Base-by-base conservation (phyloP, 1,140 invertebrate genomes). In the Physella acuta region DNA sequence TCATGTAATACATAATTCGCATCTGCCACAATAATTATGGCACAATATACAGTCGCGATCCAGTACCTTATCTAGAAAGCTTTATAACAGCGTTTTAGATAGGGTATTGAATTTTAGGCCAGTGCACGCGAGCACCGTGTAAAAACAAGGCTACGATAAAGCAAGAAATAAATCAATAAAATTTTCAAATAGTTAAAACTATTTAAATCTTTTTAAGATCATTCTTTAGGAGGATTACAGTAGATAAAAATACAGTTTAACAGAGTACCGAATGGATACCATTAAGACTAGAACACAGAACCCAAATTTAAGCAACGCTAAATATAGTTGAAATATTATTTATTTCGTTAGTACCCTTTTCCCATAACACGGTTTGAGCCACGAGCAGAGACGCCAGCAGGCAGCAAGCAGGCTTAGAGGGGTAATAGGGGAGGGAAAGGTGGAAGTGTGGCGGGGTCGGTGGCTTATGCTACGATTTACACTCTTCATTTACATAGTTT, bases 291-390 rank as follows among this genome's bases (percentile, higher is more conserved):
- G n/a, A n/a, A n/a, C n/a, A n/a, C n/a, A n/a, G n/a, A n/a, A n/a
- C n/a, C n/a, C n/a, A n/a, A n/a, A n/a, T n/a, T n/a, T n/a, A n/a
- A n/a, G n/a, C n/a, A n/a, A n/a, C n/a, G n/a, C n/a, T n/a, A n/a
- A n/a, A n/a, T n/a, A n/a, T n/a, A n/a, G n/a, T n/a, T n/a, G n/a
- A n/a, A n/a, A n/a, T n/a, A n/a, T n/a, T n/a, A n/a, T n/a, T n/a
- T n/a, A n/a, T n/a, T n/a, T n/a, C n/a, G n/a, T n/a, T 58, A n/a
- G 26, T 61, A 36, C 59, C 59, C 59, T 61, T 61, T 61, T 61
- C 59, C 26, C 36, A 28, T 28, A 36, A 61, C 31, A 24, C 26
- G 26, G n/a, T 14, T 31, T 34, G 59, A 30, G 59, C 36, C 37
- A 39, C 20, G 59, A n/a, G 39, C 36, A 36, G 34, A 61, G 59